These are phyloP conservation scores for Archips xylosteana DNA, from an alignment of 2,888 invertebrate genomes.

Conservation along the genomic window DNA sequence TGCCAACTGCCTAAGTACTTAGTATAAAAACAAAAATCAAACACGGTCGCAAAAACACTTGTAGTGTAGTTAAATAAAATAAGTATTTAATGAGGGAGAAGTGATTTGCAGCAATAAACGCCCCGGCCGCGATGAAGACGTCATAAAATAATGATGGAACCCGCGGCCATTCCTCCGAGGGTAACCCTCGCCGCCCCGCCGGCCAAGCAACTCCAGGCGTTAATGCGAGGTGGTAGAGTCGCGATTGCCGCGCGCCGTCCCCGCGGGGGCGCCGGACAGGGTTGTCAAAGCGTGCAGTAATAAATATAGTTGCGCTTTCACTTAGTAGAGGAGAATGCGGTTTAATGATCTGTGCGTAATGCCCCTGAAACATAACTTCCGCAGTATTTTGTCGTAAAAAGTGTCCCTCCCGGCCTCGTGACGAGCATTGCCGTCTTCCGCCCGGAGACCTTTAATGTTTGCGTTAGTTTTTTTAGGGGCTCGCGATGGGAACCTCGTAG, in stretches of 20 bases:
- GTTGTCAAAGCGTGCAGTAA: conserved; percentile 75
- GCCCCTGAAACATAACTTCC: conserved; percentile 77
- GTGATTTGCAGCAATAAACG: conserved; percentile 41
- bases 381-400: conserved; percentile 79
- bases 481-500: conserved; percentile 32
- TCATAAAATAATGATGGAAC: conserved; percentile 80
- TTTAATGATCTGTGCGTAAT: conserved; percentile 82
- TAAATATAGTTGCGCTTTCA: conserved; percentile 76
- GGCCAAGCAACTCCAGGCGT: conserved; percentile 39
- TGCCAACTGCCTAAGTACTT: no score
- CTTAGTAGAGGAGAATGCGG: conserved; percentile 65
- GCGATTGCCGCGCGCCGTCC: conserved; percentile 45
- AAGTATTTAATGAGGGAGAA: conserved; percentile 41
- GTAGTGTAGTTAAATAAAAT: conserved; percentile 37
- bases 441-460: conserved; percentile 49
- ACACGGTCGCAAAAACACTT: conserved; percentile 20
- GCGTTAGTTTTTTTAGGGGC: conserved; percentile 46
- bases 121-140: conserved; percentile 67
- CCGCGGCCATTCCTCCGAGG: conserved; percentile 59
- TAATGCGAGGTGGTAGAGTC: conserved; percentile 17
- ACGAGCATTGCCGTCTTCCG: conserved; percentile 59
- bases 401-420: conserved; percentile 58
- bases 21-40: neutral
- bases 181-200: conserved; percentile 58
- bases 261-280: conserved; percentile 58